Percentiles rank a stretch among this genome's conserved stretches.
These are phyloP conservation scores for Ptychobarbus kaznakovi DNA, from an alignment of 2,797 vertebrate genomes.

Conservation along the genomic window DNA sequence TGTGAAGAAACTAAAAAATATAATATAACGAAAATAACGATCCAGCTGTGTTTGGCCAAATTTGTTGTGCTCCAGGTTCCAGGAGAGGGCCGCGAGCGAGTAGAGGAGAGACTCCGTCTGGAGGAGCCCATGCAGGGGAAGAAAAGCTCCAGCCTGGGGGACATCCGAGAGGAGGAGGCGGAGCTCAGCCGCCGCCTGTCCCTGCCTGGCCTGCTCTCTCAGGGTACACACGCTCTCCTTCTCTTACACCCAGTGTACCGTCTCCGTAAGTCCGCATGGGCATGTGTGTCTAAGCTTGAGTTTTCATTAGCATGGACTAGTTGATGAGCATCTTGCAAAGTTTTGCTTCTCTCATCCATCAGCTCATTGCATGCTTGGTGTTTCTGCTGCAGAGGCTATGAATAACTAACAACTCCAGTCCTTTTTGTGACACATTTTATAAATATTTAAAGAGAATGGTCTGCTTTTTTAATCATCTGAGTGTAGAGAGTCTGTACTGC, in stretches of 20 bases:
- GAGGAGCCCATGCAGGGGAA: conserved; percentile 90
- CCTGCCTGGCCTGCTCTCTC: conserved; percentile 93
- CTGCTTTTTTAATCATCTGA: conserved; percentile 22
- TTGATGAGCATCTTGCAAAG: neutral
- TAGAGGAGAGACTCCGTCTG: conserved; percentile 77
- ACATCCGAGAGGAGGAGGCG: conserved; percentile 92
- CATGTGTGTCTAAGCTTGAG: conserved; percentile 41
- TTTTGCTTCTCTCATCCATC: conserved; percentile 4
- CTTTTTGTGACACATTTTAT: conserved; percentile 29
- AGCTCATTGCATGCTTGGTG: neutral
- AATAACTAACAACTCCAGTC: conserved; percentile 41
- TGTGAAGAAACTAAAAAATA: neutral
- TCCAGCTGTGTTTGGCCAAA: neutral
- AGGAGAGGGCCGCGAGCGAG: conserved; percentile 70
- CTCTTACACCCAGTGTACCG: conserved; percentile 75
- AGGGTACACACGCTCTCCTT: conserved; percentile 88
- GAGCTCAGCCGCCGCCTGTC: conserved; percentile 92
- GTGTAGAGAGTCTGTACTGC: neutral
- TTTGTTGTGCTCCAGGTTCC: conserved; percentile 41
- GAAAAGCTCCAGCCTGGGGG: conserved; percentile 97
- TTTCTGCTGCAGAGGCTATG: conserved; percentile 28
- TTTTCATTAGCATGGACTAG: neutral
- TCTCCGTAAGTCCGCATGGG: conserved; percentile 72
- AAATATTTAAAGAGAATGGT: conserved; percentile 27
- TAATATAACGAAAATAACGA: neutral